Conservation (phyloP, 2,888 invertebrate species). For the Hyalella azteca region DNA sequence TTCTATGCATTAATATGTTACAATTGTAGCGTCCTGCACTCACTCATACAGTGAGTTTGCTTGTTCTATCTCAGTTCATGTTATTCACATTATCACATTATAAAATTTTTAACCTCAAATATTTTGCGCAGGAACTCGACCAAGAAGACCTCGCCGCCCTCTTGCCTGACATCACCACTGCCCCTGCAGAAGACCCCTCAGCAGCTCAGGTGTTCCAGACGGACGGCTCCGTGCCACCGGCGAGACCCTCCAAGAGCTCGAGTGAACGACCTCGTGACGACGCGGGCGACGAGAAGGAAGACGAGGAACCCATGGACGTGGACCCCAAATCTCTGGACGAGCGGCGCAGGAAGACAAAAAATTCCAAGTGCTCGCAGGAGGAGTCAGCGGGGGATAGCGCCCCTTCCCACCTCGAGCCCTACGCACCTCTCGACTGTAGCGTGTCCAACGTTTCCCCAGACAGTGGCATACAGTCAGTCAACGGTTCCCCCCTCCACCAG, state of each 20-base stretch:
- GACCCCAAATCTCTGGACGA: not conserved
- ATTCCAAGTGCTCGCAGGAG: constrained; percentile 29
- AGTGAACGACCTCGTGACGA: constrained; percentile 5
- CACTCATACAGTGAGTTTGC: not conserved
- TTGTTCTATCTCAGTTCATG: too few species aligned
- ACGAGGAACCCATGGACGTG: constrained; percentile 40
- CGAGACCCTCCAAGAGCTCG: not conserved
- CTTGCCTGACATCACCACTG: constrained; percentile 70
- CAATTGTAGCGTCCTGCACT: not conserved
- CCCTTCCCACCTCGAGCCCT: constrained; percentile 54
- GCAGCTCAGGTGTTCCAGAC: constrained; percentile 64
- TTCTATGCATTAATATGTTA: not conserved
- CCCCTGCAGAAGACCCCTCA: constrained; percentile 63
- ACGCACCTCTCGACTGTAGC: constrained; percentile 54
- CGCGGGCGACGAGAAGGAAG: constrained; percentile 3
- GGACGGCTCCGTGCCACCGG: constrained; percentile 60
- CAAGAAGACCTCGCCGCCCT: constrained; percentile 81
- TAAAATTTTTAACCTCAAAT: too few species aligned
- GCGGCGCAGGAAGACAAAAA: constrained; percentile 38
- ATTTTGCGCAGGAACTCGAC: constrained; percentile 71
- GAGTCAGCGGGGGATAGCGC: constrained; percentile 45
- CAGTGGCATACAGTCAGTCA: constrained; percentile 82
- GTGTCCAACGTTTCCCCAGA: constrained; percentile 79
- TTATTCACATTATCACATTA: too few species aligned
- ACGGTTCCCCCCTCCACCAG: constrained; percentile 63